phyloP scores from a whole-genome alignment of 2,888 invertebrate genomes.

The Clistopyga incitator region DNA sequence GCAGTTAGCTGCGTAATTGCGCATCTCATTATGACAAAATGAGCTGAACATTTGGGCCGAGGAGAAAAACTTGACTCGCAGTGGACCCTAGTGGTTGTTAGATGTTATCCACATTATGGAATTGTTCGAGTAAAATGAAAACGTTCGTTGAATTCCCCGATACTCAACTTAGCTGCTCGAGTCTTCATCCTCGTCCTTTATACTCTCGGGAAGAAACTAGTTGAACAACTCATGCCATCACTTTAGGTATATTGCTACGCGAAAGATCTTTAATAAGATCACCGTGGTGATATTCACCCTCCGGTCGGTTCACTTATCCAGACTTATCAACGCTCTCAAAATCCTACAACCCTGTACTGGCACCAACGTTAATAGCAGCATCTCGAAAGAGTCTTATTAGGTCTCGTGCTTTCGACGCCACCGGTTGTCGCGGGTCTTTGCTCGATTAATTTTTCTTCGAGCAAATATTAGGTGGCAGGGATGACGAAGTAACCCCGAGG shows the following conservation, averaged over 20 bases:
- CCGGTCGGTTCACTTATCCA: conserved; percentile 47
- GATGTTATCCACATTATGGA: not conserved
- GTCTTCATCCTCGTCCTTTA: conserved; percentile 58
- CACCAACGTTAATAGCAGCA: conserved; percentile 29
- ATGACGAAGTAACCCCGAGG: conserved; percentile 40
- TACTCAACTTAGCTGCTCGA: conserved; percentile 1
- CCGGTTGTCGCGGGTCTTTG: not conserved
- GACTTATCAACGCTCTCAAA: conserved; percentile 8
- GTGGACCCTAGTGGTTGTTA: not conserved
- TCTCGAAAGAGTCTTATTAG: conserved; percentile 59
- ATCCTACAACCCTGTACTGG: conserved; percentile 33
- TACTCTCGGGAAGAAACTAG: conserved; percentile 69
- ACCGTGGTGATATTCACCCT: conserved; percentile 73
- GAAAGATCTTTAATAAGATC: conserved; percentile 79
- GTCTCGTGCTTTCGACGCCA: conserved; percentile 1
- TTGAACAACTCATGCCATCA: conserved; percentile 78
- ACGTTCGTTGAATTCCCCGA: conserved; percentile 13
- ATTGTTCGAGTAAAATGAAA: not conserved
- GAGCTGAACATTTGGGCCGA: not conserved
- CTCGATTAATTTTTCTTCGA: conserved; percentile 54
- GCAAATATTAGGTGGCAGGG: conserved; percentile 27
- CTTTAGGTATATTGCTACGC: conserved; percentile 62
- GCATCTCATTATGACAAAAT: not conserved
- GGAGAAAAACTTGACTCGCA: not conserved
- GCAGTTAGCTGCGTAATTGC: not conserved